phyloP scores from a whole-genome alignment of 2,797 vertebrate species.

The Sylvilagus floridanus region DNA sequence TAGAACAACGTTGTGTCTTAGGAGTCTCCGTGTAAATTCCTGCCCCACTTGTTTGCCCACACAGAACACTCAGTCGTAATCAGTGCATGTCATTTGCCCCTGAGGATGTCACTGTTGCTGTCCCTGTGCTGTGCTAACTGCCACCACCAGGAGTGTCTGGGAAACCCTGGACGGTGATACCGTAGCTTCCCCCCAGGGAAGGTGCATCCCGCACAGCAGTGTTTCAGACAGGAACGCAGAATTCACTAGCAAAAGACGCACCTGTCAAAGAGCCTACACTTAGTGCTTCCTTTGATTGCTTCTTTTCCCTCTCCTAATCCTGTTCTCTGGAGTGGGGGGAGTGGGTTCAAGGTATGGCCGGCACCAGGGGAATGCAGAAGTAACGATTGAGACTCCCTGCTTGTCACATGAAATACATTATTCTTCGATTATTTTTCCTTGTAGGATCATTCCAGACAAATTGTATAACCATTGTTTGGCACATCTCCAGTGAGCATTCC shows the following conservation, averaged over 20 bases:
- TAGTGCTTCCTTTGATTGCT: background rate
- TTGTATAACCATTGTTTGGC: slow-evolving; percentile 32
- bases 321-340: background rate
- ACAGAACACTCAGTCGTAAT: background rate
- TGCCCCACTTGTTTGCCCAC: background rate
- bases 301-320: background rate
- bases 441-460: slow-evolving; percentile 55
- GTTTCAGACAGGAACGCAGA: background rate
- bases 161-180: background rate
- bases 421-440: slow-evolving; percentile 44
- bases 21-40: background rate
- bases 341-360: background rate
- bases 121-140: background rate
- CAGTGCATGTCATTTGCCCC: background rate
- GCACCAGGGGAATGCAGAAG: background rate
- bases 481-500: background rate
- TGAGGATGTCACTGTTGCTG: background rate
- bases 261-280: background rate
- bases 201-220: background rate
- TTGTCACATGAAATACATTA: background rate
- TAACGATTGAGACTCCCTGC: background rate
- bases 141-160: background rate
- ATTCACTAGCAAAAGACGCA: background rate
- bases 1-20: background rate
- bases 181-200: background rate